Base-by-base conservation (phyloP, 2,888 invertebrate species). In the Cyclophora punctaria region DNA sequence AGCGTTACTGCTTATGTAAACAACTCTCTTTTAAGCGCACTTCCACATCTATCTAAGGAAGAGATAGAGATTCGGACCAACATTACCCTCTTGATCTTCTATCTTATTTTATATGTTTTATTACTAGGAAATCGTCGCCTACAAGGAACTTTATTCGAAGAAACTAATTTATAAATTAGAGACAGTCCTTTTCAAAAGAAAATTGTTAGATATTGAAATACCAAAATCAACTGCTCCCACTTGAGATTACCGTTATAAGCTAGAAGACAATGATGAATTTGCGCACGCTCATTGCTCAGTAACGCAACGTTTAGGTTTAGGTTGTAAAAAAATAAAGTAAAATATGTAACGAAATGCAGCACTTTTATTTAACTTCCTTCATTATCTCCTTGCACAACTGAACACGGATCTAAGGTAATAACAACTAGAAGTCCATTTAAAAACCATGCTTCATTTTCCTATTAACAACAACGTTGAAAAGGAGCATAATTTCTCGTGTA, bases 371-470 rank as follows among this genome's bases (percentile, higher is more conserved):
- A 48, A 51, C 52, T 20, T 45, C 52, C 48, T 49, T 48, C 49
- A 48, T 37, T 49, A 20, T 63, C 61, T 64, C 51, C 61, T 64
- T 20, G 20, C 20, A 75, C 78, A 80, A 73, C 65, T 83, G 83
- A 84, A 82, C 82, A 83, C 78, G 67, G 59, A 54, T 55, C 54
- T 33, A 44, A 80, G 83, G 85, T 84, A 83, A 77, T 53, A 20
- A 20, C 20, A 20, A 20, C 20, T 4, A 37, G 37, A 5, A 37
- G 37, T 37, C 37, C 37, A 37, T 4, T 37, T 37, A 1, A 37
- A 46, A 73, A 76, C 76, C 75, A 67, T 75, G 74, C 79, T 82
- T 82, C 81, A 83, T 82, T 80, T 75, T 81, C 75, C 57, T 20
- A 20, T 20, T 20, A 20, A 1, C 20, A 20, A 20, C 20, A 20